Evolutionary conservation across 2,888 invertebrate genomes (phyloP).

Genomic region (Clusia tigrina): DNA sequence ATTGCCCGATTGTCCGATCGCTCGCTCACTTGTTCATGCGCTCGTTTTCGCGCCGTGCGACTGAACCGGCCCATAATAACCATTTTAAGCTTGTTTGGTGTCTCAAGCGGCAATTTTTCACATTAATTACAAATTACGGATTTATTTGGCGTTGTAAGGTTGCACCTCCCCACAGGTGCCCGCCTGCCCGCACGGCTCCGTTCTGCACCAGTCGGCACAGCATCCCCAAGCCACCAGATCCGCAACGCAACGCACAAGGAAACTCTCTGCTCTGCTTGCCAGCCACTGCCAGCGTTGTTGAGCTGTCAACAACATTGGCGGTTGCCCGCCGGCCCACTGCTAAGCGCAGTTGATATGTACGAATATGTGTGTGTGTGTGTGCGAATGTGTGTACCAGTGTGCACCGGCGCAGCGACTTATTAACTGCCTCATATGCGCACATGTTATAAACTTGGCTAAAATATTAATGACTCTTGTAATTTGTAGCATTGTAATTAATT

Average conservation of each 20-base stretch:
- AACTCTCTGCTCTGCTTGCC: not conserved
- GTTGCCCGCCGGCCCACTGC: not conserved
- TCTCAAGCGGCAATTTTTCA: conserved; percentile 53
- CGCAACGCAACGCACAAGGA: not conserved
- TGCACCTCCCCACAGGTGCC: not conserved
- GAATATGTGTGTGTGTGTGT: conserved; percentile 2
- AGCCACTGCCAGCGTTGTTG: not conserved
- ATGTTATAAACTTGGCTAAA: conserved; percentile 45
- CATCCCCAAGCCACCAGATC: no score
- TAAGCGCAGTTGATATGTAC: not conserved
- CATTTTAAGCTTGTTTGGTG: conserved; percentile 56
- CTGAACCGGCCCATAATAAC: conserved; percentile 42
- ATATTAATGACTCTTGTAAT: conserved; percentile 57
- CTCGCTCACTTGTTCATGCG: not conserved
- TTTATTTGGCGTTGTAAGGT: conserved; percentile 48
- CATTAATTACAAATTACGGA: conserved; percentile 59
- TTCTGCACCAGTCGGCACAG: no score
- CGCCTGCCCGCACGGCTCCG: not conserved
- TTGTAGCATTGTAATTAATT: conserved; percentile 57
- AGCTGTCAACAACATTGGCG: conserved; percentile 9
- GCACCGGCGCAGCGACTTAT: not conserved
- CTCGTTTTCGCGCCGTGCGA: conserved; percentile 1
- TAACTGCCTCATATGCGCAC: conserved; percentile 3
- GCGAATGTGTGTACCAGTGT: not conserved
- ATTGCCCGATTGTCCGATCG: conserved; percentile 2